Evolutionary conservation across 2,113 vertebrate species (phyloP).

Genomic region (Erinaceus europaeus): DNA sequence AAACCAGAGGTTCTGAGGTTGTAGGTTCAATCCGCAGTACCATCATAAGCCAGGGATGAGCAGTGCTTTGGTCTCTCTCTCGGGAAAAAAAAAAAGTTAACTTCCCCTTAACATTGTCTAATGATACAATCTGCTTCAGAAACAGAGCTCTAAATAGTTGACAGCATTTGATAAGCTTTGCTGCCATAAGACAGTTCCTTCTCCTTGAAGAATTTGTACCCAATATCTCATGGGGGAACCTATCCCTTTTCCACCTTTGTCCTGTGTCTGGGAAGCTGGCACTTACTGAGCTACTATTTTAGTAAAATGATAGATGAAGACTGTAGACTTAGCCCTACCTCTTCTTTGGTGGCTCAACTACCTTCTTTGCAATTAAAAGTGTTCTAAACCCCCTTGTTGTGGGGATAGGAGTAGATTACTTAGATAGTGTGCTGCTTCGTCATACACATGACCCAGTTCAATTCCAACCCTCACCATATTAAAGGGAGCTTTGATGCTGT

Average conservation of each 20-base stretch:
- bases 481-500: too few species aligned
- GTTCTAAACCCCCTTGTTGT: too few species aligned
- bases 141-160: neutral
- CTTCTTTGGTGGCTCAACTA: neutral
- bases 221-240: neutral
- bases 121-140: neutral
- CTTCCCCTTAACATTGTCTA: neutral
- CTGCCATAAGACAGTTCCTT: neutral
- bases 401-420: too few species aligned
- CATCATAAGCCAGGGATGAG: too few species aligned
- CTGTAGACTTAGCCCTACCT: neutral
- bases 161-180: neutral
- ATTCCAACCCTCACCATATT: too few species aligned
- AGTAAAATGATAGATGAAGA: neutral
- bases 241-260: slow-evolving; percentile 11
- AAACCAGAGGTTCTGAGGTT: too few species aligned
- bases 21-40: too few species aligned
- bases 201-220: neutral
- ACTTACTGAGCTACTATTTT: neutral
- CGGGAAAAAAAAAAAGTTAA: too few species aligned
- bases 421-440: too few species aligned
- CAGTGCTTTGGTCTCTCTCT: too few species aligned
- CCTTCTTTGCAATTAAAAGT: slow-evolving; percentile 1
- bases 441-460: too few species aligned
- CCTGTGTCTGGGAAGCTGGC: neutral